Evolutionary conservation across 2,888 invertebrate genomes (phyloP), one percentile per base, ranked within the genome.

Genomic region (Pegoplata infirma): DNA sequence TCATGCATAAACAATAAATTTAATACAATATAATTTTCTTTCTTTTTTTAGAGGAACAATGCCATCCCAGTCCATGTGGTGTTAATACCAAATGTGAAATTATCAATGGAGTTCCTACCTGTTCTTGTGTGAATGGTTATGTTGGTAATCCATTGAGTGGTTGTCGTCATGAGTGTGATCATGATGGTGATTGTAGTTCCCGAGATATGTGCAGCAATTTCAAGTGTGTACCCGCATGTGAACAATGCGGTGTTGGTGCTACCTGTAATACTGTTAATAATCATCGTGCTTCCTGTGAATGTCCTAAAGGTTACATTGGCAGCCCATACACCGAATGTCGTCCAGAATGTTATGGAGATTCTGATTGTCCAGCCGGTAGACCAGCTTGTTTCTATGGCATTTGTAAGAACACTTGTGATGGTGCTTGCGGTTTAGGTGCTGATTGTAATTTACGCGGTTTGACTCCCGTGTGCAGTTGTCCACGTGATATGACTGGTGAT

Each of bases 381-480:
- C 95, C 95, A 0, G 94, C 95, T 17, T 97, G 97, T 84, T 91
- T 94, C 81, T 94, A 95, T 88, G 94, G 95, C 82, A 93, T 94
- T 77, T 97, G 97, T 87, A 91, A 94, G 82, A 94, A 96, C 88
- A 96, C 96, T 0, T 97, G 97, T 88, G 93, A 93, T 16, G 94
- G 94, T 58, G 94, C 94, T 5, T 96, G 96, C 84, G 96, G 96
- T 47, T 90, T 93, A 14, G 93, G 93, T 80, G 96, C 96, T 3
- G 94, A 96, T 84, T 97, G 96, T 88, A 87, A 88, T 75, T 80
- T 96, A 46, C 91, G 94, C 51, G 95, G 94, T 3, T 91, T 95
- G 63, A 96, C 95, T 5, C 95, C 96, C 0, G 93, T 96, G 14
- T 97, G 96, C 89, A 95, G 95, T 71, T 97, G 96, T 88, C 96